phyloP scores from a whole-genome alignment of 2,888 invertebrate species.

The Tineola bisselliella region DNA sequence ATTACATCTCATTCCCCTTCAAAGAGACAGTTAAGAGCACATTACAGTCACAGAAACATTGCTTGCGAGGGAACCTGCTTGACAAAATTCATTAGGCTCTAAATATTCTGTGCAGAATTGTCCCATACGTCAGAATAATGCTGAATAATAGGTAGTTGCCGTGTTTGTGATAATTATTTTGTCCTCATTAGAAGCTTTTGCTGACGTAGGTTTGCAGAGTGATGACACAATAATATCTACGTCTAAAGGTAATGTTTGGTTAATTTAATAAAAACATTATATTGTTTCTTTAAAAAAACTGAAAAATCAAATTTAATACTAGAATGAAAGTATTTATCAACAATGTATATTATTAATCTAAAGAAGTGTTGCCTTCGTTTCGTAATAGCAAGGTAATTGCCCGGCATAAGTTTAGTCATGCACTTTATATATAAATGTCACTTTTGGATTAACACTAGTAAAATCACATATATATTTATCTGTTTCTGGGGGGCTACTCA shows the following conservation, averaged over 20 bases:
- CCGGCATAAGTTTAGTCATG: too few relatives aligned
- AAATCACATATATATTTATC: too few relatives aligned
- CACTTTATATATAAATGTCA: too few relatives aligned
- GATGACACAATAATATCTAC: background rate
- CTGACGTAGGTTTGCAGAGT: slow-evolving; percentile 9
- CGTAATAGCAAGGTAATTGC: too few relatives aligned
- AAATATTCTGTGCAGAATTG: background rate
- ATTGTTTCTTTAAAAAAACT: too few relatives aligned
- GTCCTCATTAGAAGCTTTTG: slow-evolving; percentile 15
- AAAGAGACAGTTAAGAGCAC: background rate
- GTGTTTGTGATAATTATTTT: slow-evolving; percentile 15
- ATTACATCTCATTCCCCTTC: background rate
- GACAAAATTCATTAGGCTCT: slow-evolving; percentile 4
- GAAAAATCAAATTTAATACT: too few relatives aligned
- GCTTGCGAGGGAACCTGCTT: slow-evolving; percentile 1
- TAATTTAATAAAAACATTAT: too few relatives aligned
- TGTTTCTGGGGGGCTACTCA: too few relatives aligned
- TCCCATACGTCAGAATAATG: slow-evolving; percentile 11
- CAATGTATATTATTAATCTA: too few relatives aligned
- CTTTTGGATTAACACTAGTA: too few relatives aligned
- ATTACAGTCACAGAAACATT: background rate
- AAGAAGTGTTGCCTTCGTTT: too few relatives aligned
- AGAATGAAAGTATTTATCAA: too few relatives aligned
- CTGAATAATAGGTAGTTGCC: slow-evolving; percentile 15
- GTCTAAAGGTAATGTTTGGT: background rate